Base-by-base conservation (phyloP, 1,140 invertebrate species). In the Drosophila teissieri region DNA sequence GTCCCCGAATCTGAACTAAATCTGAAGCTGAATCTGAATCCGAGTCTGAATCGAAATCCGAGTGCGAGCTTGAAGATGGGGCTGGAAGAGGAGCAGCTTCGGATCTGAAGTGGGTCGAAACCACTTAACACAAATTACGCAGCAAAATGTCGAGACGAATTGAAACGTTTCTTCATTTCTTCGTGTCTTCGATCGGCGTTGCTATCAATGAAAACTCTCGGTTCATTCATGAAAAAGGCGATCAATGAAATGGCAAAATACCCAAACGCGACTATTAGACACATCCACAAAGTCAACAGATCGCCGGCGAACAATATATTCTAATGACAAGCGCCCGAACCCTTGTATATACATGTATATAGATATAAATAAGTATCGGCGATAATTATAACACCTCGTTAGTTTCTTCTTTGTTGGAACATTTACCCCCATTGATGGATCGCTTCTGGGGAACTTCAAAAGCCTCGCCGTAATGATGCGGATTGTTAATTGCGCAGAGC, bases 111-210 rank as follows among this genome's bases (percentile, higher is more conserved):
- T 78, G 80, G 89, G 89, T 72, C 83, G 84, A 67, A 89, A 91
- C 89, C 89, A 91, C 89, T 91, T 91, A 91, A 91, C 90, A 90
- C 89, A 85, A 85, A 91, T 91, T 91, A 91, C 89, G 89, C 89
- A 91, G 89, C 89, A 91, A 91, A 91, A 91, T 91, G 83, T 88
- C 78, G 84, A 89, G 78, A 80, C 88, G 85, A 90, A 90, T 89
- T 88, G 84, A 89, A 84, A 78, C 69, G 84, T 88, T 78, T 67
- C 27, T 24, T 19, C 19, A 2, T 19, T 78, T 67, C 27, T 36
- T 24, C 45, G 11, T 19, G 76, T 67, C 27, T 36, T 24, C 45
- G 11, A 19, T 45, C 42, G 58, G 42, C 24, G n/a, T 11, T 40
- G 19, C 68, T 78, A 83, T 86, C 84, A 89, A 89, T 89, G 84